A percentile compares a stretch with the other conserved stretches of the same genome.
phyloP scores from a whole-genome alignment of 2,888 invertebrate species.

The Leptinotarsa haldemani region DNA sequence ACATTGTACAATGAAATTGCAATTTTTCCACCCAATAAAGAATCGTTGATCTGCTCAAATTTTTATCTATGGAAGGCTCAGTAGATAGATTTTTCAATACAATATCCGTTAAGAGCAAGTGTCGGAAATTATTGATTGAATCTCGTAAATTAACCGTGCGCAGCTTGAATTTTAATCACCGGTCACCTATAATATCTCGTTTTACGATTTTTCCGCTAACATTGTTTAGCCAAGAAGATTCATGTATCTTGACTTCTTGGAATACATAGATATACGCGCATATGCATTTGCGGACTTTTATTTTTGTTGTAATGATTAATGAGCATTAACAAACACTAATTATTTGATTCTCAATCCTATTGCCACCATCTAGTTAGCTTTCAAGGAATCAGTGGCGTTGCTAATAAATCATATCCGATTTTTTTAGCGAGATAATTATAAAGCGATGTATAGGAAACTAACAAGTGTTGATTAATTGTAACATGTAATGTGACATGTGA shows the following conservation, averaged over 20 bases:
- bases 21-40: no score
- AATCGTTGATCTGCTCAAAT: no score
- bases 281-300: constrained; percentile 24
- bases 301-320: constrained; percentile 36
- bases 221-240: constrained; percentile 5
- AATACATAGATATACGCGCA: constrained; percentile 16
- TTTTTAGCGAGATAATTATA: constrained; percentile 37
- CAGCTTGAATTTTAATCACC: constrained; percentile 15
- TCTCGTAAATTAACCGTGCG: not conserved
- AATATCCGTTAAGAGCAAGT: no score
- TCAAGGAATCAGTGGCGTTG: constrained; percentile 29
- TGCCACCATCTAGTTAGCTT: constrained; percentile 40
- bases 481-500: constrained; percentile 35
- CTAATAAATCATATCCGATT: constrained; percentile 30
- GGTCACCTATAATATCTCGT: constrained; percentile 6
- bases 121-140: not conserved
- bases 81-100: not conserved
- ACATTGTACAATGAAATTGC: no score
- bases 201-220: constrained; percentile 1
- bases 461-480: constrained; percentile 38
- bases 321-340: constrained; percentile 40
- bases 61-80: no score
- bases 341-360: constrained; percentile 37
- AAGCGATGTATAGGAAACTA: constrained; percentile 38
- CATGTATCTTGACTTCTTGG: constrained; percentile 8